phyloP scores from a whole-genome alignment of 2,888 invertebrate genomes.

The Rhingia campestris region DNA sequence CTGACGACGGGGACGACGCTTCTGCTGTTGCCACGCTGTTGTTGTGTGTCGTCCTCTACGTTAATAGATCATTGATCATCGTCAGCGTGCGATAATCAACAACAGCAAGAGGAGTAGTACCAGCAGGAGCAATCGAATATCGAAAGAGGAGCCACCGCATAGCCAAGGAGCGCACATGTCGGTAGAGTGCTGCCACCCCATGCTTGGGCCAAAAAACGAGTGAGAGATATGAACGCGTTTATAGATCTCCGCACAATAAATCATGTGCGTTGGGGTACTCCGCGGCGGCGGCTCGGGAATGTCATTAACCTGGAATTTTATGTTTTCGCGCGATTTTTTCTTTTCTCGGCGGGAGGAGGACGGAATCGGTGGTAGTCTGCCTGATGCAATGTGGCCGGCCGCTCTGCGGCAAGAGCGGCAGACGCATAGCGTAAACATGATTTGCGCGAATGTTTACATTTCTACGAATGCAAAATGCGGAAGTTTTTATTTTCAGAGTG shows the following conservation, averaged over 20 bases:
- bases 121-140: conserved; percentile 47
- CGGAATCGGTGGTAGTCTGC: background rate
- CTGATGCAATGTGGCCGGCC: conserved; percentile 18
- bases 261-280: conserved; percentile 50
- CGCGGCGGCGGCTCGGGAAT: conserved; percentile 41
- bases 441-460: conserved; percentile 72
- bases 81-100: conserved; percentile 69
- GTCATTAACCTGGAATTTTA: conserved; percentile 74
- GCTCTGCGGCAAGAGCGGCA: conserved; percentile 5
- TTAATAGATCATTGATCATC: conserved; percentile 74
- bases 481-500: conserved; percentile 72
- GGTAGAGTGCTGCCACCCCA: conserved; percentile 8
- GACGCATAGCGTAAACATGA: conserved; percentile 66
- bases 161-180: conserved; percentile 17
- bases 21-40: conserved; percentile 60
- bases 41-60: conserved; percentile 62
- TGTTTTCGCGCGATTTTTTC: conserved; percentile 70
- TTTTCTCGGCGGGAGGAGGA: conserved; percentile 57
- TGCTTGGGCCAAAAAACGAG: conserved; percentile 49
- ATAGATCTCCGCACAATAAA: conserved; percentile 71
- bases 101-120: conserved; percentile 44
- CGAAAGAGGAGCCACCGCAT: conserved; percentile 13
- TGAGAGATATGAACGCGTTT: conserved; percentile 66
- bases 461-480: conserved; percentile 71
- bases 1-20: conserved; percentile 1